Evolutionary conservation across 2,888 invertebrate genomes (phyloP).

Genomic region (Axea sp.): DNA sequence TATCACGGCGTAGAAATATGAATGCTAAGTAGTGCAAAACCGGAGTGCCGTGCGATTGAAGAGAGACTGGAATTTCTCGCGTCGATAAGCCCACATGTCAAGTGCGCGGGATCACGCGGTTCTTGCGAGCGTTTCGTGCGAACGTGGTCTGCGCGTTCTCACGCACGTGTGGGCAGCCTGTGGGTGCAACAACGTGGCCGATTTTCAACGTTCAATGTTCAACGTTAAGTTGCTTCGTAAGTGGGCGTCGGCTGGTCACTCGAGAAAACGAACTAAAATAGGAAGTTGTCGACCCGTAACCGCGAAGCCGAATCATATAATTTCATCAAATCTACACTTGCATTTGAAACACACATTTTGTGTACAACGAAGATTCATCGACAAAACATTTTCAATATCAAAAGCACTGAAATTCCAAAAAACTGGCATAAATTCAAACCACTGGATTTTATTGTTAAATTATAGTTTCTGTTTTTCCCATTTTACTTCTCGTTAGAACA

Average conservation of each 20-base stretch:
- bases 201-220: constrained; percentile 71
- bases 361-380: no score
- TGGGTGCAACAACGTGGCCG: constrained; percentile 72
- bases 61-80: constrained; percentile 62
- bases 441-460: no score
- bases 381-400: no score
- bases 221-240: constrained; percentile 65
- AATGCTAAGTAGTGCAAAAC: constrained; percentile 59
- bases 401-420: no score
- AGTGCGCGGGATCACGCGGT: constrained; percentile 62
- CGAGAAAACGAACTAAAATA: constrained; percentile 43
- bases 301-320: constrained; percentile 24
- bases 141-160: constrained; percentile 53
- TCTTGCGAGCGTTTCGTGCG: constrained; percentile 57
- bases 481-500: no score
- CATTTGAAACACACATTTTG: no score
- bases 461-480: no score
- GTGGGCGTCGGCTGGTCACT: constrained; percentile 64
- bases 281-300: constrained; percentile 50
- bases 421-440: no score
- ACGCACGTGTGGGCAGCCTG: constrained; percentile 69
- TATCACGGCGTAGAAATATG: constrained; percentile 47
- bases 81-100: constrained; percentile 62
- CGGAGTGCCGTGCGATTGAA: constrained; percentile 50
- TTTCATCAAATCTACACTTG: no score